Conservation (phyloP, 2,888 invertebrate genomes). For the Odontothrips loti region DNA sequence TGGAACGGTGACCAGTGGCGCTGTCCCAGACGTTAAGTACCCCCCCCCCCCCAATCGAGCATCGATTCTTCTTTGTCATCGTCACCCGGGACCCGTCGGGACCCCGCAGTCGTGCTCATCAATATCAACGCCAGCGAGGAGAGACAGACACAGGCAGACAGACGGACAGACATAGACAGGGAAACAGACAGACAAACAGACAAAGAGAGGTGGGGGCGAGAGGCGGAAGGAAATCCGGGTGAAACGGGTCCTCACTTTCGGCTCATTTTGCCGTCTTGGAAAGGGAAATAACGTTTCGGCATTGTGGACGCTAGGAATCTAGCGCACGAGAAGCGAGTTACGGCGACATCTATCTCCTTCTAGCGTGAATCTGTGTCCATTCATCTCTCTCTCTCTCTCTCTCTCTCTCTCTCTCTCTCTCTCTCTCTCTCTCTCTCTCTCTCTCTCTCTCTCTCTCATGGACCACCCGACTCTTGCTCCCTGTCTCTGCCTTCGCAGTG, state of each 20-base stretch:
- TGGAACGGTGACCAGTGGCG: background rate
- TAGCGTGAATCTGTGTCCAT: no score
- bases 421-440: no score
- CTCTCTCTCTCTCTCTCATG: no score
- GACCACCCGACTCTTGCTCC: background rate
- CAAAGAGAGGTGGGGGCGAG: no score
- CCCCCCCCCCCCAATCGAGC: conserved; percentile 31
- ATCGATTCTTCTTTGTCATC: conserved; percentile 1
- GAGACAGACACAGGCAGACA: background rate
- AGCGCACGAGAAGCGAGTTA: no score
- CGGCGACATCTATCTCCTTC: no score
- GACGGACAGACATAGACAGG: background rate
- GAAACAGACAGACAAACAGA: background rate
- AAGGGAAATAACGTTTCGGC: background rate
- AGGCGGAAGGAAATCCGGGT: no score
- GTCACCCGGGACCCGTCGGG: background rate
- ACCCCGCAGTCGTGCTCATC: background rate
- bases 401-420: no score
- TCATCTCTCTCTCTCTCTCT: no score
- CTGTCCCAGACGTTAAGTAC: conserved; percentile 3
- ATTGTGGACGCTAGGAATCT: background rate
- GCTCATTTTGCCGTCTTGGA: background rate
- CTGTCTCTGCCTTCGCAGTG: background rate
- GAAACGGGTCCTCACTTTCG: conserved; percentile 1
- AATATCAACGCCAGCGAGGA: background rate